Conservation (phyloP, 30 jellyfish, hydroid and myxozoan genomes). For the Nemopilema nomurai region DNA sequence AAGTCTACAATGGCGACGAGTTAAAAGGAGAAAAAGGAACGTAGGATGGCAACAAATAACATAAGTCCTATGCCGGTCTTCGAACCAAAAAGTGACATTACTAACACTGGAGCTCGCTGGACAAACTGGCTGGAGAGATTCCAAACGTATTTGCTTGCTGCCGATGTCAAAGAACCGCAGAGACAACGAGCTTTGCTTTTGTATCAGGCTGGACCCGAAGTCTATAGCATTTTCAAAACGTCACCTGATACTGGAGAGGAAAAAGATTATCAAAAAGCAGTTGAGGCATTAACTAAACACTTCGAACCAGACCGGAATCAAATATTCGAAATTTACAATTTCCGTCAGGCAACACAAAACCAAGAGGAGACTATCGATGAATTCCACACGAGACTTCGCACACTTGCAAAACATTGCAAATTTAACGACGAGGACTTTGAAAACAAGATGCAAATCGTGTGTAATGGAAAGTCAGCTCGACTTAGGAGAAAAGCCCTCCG, state of each 20-base stretch:
- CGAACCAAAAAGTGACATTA: constrained; percentile 23
- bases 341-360: constrained; percentile 39
- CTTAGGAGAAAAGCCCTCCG: constrained; percentile 44
- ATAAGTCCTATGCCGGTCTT: constrained; percentile 20
- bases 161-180: constrained; percentile 18
- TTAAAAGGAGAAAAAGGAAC: constrained; percentile 2
- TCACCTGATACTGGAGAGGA: constrained; percentile 28
- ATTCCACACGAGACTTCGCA: constrained; percentile 28
- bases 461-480: constrained; percentile 49
- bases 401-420: constrained; percentile 48
- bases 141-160: constrained; percentile 1
- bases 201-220: neutral
- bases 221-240: constrained; percentile 10
- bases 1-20: constrained; percentile 23
- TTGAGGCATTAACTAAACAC: neutral
- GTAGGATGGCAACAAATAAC: constrained; percentile 3
- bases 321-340: constrained; percentile 19
- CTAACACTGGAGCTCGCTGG: constrained; percentile 43
- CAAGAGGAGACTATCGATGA: constrained; percentile 31
- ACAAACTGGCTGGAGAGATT: constrained; percentile 7
- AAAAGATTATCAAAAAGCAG: constrained; percentile 22
- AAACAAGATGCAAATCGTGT: constrained; percentile 44
- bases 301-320: neutral
- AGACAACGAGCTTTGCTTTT: neutral
- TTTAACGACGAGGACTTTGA: constrained; percentile 41